phyloP scores from a whole-genome alignment of 1,140 invertebrate species.

The Trachymyrmex septentrionalis region DNA sequence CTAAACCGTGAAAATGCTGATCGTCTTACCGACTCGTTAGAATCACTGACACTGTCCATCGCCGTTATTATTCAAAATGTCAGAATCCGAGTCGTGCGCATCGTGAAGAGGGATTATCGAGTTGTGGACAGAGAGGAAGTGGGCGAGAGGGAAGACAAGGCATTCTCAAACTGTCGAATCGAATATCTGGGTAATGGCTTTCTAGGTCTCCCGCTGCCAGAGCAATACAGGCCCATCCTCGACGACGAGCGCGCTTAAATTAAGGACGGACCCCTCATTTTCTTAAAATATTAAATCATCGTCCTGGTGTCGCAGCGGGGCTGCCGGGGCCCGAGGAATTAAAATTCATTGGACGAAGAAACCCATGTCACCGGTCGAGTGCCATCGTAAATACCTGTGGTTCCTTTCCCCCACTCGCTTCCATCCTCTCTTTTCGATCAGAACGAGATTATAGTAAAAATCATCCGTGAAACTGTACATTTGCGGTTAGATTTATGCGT shows the following conservation, averaged over 20 bases:
- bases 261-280: conserved; percentile 85
- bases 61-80: conserved; percentile 54
- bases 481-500: conserved; percentile 56
- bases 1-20: conserved; percentile 16
- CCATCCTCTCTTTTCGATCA: conserved; percentile 21
- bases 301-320: conserved; percentile 84
- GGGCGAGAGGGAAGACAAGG: not conserved
- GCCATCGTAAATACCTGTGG: conserved; percentile 86
- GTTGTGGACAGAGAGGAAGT: conserved; percentile 23
- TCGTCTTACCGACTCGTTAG: conserved; percentile 28
- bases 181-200: conserved; percentile 79
- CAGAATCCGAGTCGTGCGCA: conserved; percentile 54
- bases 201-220: conserved; percentile 77
- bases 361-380: conserved; percentile 86
- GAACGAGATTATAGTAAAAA: conserved; percentile 83
- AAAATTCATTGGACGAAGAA: conserved; percentile 86
- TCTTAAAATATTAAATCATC: conserved; percentile 87
- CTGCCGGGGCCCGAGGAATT: conserved; percentile 82
- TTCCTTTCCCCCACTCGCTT: conserved; percentile 55
- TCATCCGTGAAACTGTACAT: conserved; percentile 70
- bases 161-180: conserved; percentile 76
- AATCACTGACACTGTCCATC: conserved; percentile 43
- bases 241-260: conserved; percentile 79
- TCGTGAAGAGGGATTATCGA: conserved; percentile 73
- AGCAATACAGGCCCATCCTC: conserved; percentile 76